Conservation (phyloP, 1,140 invertebrate species). For the Zaprionus taronus region DNA sequence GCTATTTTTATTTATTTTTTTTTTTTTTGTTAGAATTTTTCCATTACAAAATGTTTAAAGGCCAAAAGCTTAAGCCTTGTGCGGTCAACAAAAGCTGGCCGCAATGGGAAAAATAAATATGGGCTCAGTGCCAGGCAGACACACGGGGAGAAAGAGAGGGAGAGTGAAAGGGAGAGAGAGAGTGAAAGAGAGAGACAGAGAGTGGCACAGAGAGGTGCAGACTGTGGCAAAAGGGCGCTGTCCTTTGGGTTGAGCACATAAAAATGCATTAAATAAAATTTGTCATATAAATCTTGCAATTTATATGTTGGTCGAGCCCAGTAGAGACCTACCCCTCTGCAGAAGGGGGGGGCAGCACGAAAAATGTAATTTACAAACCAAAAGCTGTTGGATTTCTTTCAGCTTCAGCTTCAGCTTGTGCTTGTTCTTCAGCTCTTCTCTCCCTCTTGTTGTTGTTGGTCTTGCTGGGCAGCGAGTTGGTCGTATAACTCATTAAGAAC, state of each 20-base stretch:
- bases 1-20: conserved; percentile 10
- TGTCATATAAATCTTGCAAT: conserved; percentile 83
- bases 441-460: not conserved
- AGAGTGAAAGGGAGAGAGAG: not conserved
- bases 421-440: conserved; percentile 1
- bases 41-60: conserved; percentile 60
- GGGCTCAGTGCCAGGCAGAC: conserved; percentile 34
- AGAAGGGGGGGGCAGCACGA: conserved; percentile 37
- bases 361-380: conserved; percentile 77
- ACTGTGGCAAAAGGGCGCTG: conserved; percentile 13
- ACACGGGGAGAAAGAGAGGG: not conserved
- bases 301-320: conserved; percentile 67
- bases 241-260: conserved; percentile 61
- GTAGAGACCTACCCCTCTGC: no score
- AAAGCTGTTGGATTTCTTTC: conserved; percentile 57
- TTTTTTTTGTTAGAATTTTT: conserved; percentile 41
- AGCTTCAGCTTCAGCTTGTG: conserved; percentile 43
- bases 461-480: conserved; percentile 53
- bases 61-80: conserved; percentile 60
- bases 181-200: not conserved
- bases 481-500: conserved; percentile 79
- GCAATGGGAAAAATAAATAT: conserved; percentile 61
- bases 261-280: conserved; percentile 83
- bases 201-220: not conserved
- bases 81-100: conserved; percentile 56